Conservation (phyloP, 2,113 vertebrate genomes). For the Pollimyrus isidori region DNA sequence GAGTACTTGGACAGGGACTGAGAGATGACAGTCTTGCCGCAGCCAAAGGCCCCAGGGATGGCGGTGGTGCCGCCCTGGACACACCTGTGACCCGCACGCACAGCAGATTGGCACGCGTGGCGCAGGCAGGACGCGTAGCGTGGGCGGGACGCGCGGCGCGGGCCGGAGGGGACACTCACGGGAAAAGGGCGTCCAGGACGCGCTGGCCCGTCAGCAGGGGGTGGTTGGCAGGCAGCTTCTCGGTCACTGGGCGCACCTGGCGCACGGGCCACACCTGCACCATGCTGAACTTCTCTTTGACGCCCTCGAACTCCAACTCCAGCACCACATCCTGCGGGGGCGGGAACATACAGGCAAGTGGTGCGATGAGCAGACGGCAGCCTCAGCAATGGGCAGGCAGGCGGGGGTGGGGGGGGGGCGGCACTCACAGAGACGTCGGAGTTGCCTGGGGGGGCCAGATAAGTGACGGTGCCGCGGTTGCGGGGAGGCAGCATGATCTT, state of each 20-base stretch:
- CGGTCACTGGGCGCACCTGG: slow-evolving; percentile 88
- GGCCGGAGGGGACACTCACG: slow-evolving; percentile 62
- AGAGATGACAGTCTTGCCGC: slow-evolving; percentile 96
- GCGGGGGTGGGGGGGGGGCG: not conserved
- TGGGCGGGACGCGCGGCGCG: not conserved
- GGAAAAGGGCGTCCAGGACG: slow-evolving; percentile 91
- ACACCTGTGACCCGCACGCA: slow-evolving; percentile 58
- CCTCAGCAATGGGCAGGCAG: not conserved
- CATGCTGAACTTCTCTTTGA: slow-evolving; percentile 95
- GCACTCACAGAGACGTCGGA: slow-evolving; percentile 82
- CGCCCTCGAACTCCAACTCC: slow-evolving; percentile 90
- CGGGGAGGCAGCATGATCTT: slow-evolving; percentile 92
- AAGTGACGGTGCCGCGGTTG: slow-evolving; percentile 89
- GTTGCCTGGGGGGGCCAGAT: slow-evolving; percentile 82
- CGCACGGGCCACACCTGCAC: slow-evolving; percentile 95
- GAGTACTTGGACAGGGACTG: slow-evolving; percentile 97
- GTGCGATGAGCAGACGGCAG: not conserved
- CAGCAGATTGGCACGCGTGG: not conserved
- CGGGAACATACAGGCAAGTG: not conserved
- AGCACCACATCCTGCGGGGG: slow-evolving; percentile 81
- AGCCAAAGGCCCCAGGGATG: slow-evolving; percentile 93
- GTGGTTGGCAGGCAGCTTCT: slow-evolving; percentile 91
- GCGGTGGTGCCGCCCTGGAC: slow-evolving; percentile 97
- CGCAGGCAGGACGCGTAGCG: not conserved
- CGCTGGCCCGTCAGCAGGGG: slow-evolving; percentile 89